phyloP scores from a whole-genome alignment of 2,888 invertebrate genomes.

The Allygus modestus region DNA sequence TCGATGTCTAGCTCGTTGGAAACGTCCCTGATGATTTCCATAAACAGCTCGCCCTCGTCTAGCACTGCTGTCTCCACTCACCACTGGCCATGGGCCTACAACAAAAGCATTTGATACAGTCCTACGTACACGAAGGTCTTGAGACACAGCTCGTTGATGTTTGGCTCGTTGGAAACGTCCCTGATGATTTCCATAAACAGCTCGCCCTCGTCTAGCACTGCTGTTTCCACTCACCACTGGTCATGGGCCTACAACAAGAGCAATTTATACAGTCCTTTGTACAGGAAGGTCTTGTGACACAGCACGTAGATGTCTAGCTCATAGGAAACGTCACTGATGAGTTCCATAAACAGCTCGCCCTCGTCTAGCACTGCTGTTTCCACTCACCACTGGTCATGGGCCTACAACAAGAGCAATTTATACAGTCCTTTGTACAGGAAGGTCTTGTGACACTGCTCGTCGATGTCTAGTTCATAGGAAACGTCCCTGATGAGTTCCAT shows the following conservation, averaged over 20 bases:
- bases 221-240: constrained; percentile 74
- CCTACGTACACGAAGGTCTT: too few species aligned
- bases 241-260: constrained; percentile 79
- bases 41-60: constrained; percentile 93
- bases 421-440: too few species aligned
- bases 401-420: constrained; percentile 85
- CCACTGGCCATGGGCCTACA: constrained; percentile 68
- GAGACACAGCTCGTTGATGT: too few species aligned
- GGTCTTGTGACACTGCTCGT: too few species aligned
- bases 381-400: constrained; percentile 72
- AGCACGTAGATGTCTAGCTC: constrained; percentile 96
- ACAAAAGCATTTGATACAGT: too few species aligned
- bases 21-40: constrained; percentile 95
- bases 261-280: constrained; percentile 94
- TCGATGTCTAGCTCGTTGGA: constrained; percentile 97
- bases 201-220: constrained; percentile 89
- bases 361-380: constrained; percentile 83
- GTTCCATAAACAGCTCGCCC: constrained; percentile 94
- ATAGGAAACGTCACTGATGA: constrained; percentile 95
- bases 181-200: constrained; percentile 98
- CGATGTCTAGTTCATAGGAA: too few species aligned
- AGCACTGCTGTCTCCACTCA: constrained; percentile 78
- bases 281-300: constrained; percentile 97
- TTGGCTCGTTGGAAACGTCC: too few species aligned
- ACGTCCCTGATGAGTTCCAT: constrained; percentile 97